Conservation (phyloP, 2,113 vertebrate species). For the Arizona elegans region DNA sequence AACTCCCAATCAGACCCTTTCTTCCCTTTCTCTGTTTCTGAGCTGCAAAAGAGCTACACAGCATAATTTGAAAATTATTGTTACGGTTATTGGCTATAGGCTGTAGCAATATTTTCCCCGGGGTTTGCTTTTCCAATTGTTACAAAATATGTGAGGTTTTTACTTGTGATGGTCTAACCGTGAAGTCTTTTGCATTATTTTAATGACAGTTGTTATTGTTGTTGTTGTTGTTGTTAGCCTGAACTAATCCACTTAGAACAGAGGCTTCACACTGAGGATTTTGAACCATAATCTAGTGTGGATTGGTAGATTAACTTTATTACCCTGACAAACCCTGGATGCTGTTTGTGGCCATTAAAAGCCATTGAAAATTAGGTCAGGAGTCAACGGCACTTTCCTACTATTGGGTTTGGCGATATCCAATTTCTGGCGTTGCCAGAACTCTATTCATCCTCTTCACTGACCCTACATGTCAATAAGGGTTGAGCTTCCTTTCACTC, state of each 20-base stretch:
- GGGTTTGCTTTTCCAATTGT: neutral
- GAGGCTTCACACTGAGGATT: neutral
- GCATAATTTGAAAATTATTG: neutral
- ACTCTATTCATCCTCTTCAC: neutral
- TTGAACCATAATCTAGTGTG: neutral
- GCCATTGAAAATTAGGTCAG: neutral
- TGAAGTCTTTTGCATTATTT: neutral
- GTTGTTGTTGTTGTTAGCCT: neutral
- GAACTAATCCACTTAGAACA: neutral
- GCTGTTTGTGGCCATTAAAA: neutral
- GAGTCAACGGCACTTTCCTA: neutral
- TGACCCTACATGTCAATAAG: neutral
- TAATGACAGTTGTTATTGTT: neutral
- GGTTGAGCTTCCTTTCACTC: neutral
- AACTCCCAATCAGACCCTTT: neutral
- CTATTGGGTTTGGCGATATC: neutral
- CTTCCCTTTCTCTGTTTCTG: neutral
- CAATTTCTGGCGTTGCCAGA: neutral
- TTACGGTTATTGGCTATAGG: neutral
- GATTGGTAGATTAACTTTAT: neutral
- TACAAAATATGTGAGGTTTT: neutral
- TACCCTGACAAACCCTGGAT: neutral
- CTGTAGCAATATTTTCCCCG: neutral
- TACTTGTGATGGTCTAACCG: neutral
- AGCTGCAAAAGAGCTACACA: neutral